Evolutionary conservation across 2,797 vertebrate species (phyloP).

Genomic region (Amblyopsis hoosieri): DNA sequence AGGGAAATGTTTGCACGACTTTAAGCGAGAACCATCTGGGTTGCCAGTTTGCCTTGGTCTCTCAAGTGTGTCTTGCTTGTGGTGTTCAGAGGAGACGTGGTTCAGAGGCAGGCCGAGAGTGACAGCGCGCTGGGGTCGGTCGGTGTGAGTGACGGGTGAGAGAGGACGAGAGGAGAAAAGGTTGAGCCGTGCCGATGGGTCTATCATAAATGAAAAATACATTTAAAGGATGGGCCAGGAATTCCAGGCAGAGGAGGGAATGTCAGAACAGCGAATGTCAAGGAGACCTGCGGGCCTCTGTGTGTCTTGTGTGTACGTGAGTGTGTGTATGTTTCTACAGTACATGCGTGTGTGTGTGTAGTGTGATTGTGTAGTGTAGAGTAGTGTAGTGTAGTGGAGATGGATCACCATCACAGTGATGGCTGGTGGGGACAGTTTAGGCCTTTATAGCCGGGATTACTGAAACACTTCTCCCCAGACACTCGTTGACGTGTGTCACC

Average conservation of each 20-base stretch:
- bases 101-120: constrained; percentile 60
- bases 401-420: too few species aligned
- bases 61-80: constrained; percentile 59
- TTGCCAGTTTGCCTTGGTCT: constrained; percentile 43
- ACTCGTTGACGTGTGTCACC: constrained; percentile 71
- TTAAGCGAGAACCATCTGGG: constrained; percentile 53
- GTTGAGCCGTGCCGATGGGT: constrained; percentile 65
- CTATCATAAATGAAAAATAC: constrained; percentile 59
- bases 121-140: constrained; percentile 67
- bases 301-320: constrained; percentile 16
- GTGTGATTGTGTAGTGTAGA: neutral
- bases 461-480: constrained; percentile 40
- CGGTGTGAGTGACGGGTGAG: constrained; percentile 52
- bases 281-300: constrained; percentile 50
- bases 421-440: constrained; percentile 18
- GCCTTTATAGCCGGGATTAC: constrained; percentile 52
- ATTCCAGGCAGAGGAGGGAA: constrained; percentile 40
- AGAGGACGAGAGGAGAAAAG: constrained; percentile 46
- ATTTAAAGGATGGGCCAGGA: constrained; percentile 58
- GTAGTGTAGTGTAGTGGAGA: neutral
- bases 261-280: constrained; percentile 53
- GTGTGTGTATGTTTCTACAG: constrained; percentile 19
- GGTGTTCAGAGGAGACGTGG: constrained; percentile 57
- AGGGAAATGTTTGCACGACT: constrained; percentile 50
- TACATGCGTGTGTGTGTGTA: constrained; percentile 6